phyloP scores from a whole-genome alignment of 2,113 vertebrate genomes.

The Brevimyrus niger region DNA sequence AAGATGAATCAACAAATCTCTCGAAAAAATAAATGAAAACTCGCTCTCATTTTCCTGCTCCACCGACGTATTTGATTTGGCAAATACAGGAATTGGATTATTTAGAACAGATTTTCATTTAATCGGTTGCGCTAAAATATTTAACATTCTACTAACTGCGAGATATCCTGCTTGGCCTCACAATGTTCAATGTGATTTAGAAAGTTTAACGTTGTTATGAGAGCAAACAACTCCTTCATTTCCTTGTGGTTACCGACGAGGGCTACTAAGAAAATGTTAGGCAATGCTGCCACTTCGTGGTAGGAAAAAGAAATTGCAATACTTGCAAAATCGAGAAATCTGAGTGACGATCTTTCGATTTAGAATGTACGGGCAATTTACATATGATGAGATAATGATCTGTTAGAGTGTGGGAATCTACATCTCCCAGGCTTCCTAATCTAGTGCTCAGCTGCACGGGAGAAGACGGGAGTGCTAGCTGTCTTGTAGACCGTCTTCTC shows the following conservation, averaged over 20 bases:
- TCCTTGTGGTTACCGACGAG: background rate
- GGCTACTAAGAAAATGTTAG: background rate
- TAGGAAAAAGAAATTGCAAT: background rate
- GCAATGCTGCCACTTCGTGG: background rate
- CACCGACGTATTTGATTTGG: slow-evolving; percentile 1
- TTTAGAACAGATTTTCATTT: background rate
- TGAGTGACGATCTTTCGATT: background rate
- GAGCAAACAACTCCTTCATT: background rate
- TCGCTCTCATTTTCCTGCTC: background rate
- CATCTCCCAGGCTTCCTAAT: background rate
- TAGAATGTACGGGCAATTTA: background rate
- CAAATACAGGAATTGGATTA: background rate
- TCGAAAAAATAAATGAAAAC: background rate
- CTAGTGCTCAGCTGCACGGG: background rate
- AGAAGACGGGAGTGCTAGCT: background rate
- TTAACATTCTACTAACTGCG: background rate
- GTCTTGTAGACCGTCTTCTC: background rate
- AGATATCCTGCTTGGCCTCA: background rate
- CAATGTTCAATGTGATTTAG: background rate
- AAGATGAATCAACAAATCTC: background rate
- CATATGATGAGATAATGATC: background rate
- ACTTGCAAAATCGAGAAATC: background rate
- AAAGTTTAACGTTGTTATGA: background rate
- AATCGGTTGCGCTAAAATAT: background rate
- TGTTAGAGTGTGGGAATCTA: background rate